Percentiles rank a stretch among this genome's conserved stretches.
Evolutionary conservation across 92 coral and sea anemone species (phyloP).

Genomic region (Pocillopora grandis): DNA sequence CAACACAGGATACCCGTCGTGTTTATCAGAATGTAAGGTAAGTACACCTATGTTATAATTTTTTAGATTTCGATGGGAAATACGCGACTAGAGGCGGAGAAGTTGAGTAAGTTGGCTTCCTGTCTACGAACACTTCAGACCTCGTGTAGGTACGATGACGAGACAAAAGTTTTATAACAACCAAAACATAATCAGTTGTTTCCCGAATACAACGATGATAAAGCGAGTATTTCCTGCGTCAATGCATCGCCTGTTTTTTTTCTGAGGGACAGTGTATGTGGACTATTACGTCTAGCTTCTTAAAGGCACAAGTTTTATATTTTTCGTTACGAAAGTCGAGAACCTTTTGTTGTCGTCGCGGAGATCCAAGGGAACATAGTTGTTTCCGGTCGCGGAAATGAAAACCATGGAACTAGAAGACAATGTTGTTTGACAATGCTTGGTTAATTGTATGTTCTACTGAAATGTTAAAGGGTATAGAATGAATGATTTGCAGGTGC

Average conservation of each 20-base stretch:
- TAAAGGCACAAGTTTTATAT: neutral
- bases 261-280: neutral
- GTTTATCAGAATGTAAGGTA: conserved; percentile 32
- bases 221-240: neutral
- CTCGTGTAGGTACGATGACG: conserved; percentile 20
- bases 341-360: conserved; percentile 20
- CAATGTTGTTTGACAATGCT: conserved; percentile 11
- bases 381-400: conserved; percentile 33
- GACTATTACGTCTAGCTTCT: neutral
- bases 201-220: neutral
- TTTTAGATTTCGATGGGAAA: conserved; percentile 7
- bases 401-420: neutral
- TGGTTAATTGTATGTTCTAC: conserved; percentile 26
- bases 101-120: conserved; percentile 10
- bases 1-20: neutral
- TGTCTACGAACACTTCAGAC: conserved; percentile 36
- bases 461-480: neutral
- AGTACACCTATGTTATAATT: conserved; percentile 1
- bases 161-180: conserved; percentile 13
- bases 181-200: conserved; percentile 26
- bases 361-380: neutral
- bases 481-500: conserved; percentile 29
- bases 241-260: neutral
- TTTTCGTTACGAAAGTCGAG: neutral
- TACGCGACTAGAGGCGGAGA: neutral